phyloP scores from a whole-genome alignment of 2,888 invertebrate species.

The Cepaea hortensis region DNA sequence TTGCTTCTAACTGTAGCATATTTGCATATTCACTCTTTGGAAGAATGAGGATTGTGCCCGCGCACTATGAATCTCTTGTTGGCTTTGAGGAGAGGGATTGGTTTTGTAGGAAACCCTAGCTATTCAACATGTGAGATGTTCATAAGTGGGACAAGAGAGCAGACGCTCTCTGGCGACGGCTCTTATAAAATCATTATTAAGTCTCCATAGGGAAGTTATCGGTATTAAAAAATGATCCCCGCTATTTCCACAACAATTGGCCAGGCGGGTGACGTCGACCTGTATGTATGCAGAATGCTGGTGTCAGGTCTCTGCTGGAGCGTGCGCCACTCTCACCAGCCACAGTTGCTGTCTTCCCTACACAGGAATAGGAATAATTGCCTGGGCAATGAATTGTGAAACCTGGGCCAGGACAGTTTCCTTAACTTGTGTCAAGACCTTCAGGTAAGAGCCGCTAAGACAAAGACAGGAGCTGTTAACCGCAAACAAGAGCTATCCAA shows the following conservation, averaged over 20 bases:
- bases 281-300: constrained; percentile 25
- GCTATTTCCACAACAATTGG: constrained; percentile 41
- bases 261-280: constrained; percentile 21
- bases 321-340: constrained; percentile 31
- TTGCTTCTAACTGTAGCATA: constrained; percentile 36
- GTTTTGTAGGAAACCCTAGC: background rate
- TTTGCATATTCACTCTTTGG: constrained; percentile 40
- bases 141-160: constrained; percentile 28
- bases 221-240: constrained; percentile 41
- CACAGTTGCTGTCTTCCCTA: background rate
- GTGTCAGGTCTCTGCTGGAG: constrained; percentile 31
- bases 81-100: background rate
- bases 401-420: constrained; percentile 21
- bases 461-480: constrained; percentile 37
- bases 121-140: constrained; percentile 18
- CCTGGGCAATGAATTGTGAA: constrained; percentile 41
- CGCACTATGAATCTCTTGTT: constrained; percentile 16
- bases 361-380: constrained; percentile 29
- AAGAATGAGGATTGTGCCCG: constrained; percentile 27
- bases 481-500: constrained; percentile 28
- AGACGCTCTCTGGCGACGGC: constrained; percentile 21
- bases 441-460: background rate
- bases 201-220: constrained; percentile 41
- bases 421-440: constrained; percentile 14
- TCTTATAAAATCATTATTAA: constrained; percentile 45